Evolutionary conservation across 2,888 invertebrate species (phyloP), one percentile per base, ranked within the genome.

Genomic region (Epiperipatus broadwayi): DNA sequence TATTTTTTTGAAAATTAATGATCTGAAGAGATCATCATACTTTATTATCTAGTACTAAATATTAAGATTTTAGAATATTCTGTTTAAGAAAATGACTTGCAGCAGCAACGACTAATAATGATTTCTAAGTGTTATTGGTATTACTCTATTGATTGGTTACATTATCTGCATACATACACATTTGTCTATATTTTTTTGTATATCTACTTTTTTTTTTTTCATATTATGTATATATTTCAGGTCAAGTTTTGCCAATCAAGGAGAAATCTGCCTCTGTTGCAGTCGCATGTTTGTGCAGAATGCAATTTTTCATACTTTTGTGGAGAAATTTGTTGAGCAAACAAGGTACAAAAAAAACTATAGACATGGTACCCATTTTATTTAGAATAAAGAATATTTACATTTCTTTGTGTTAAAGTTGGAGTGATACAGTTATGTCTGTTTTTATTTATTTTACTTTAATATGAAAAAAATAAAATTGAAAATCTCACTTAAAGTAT

Each of bases 241-340:
- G 44, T 64, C 66, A 3, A 59, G 58, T 35, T 68, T 67, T 50
- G 46, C 59, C 30, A 68, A 69, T 46, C 65, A 66, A 46, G 68
- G 68, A n/a, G 66, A 68, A 49, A 59, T 68, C 8, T 68, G 68
- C 48, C 53, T 68, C 14, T 66, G 66, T 46, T 64, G 65, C 2
- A 66, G 66, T 46, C 53, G 68, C 25, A 52, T 69, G 8, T 68
- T 57, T 50, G 66, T 69, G 16, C 65, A 69, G 35, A 46, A 46
- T 22, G 44, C 47, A 2, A 57, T 67, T 19, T 66, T 56, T 44
- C 52, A 58, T 2, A 50, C 49, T 4, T 68, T 68, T 47, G 29
- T 65, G 5, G 47, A 54, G 15, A 52, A 48, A 39, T 63, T 63
- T 50, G 52, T 58, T 1, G 46, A 49, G 27, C 52, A 45, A 42